Evolutionary conservation across 2,113 vertebrate species (phyloP), one percentile per base, ranked within the genome.

Genomic region (Phaetusa simplex): DNA sequence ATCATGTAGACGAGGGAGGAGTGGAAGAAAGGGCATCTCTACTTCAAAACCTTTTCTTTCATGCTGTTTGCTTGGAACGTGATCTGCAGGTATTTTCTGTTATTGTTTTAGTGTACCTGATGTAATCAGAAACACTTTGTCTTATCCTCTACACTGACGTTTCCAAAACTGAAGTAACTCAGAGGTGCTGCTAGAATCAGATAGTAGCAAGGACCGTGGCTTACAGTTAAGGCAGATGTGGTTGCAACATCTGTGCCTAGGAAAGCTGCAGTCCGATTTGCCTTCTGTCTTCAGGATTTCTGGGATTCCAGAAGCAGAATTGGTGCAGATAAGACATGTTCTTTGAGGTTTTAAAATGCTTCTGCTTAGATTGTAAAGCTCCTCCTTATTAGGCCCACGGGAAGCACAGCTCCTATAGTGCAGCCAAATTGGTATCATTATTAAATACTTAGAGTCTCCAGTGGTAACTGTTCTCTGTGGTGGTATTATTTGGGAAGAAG

Each of bases 261-360:
- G 56, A 87, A 79, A 79, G 78, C 73, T 82, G 53, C 81, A 85
- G 93, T 64, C 84, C 78, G 38, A 91, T 78, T 72, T 73, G 55
- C 91, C 61, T 93, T 79, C 82, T 94, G 77, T 86, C 72, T 78
- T 71, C 40, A 89, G 86, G 89, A 84, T 95, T 94, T 84, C 84
- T 94, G 91, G 61, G 81, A 91, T 93, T 91, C 83, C 86, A 87
- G 93, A n/a, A 82, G 79, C 58, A 83, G 77, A 94, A 89, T 81
- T 76, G 83, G 30, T 95, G 43, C 62, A 94, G 87, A 91, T 90
- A 91, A 95, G 91, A 16, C 18, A 5, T 67, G 73, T 94, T 93
- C 93, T 95, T 50, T 52, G 84, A 96, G 93, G 61, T 64, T 95
- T 85, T 67, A 34, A 74, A 90, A 79, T 88, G n/a, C 47, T 94